phyloP scores from a whole-genome alignment of 2,888 invertebrate species.

The Microplitis deprimator region DNA sequence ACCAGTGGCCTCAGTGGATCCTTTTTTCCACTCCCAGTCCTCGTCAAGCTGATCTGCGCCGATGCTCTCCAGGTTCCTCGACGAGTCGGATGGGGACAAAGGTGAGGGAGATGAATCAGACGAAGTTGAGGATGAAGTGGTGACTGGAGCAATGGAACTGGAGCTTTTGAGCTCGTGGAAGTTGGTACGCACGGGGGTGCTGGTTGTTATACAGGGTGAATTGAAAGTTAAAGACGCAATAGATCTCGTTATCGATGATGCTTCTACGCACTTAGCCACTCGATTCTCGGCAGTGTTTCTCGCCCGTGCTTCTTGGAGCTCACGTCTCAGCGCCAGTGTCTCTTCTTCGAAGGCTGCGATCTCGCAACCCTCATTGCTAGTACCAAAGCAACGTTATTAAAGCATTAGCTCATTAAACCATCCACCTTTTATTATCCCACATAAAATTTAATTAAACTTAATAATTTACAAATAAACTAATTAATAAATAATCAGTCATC shows the following conservation, averaged over 20 bases:
- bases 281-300: constrained; percentile 62
- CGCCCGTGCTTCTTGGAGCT: constrained; percentile 68
- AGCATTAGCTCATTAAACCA: constrained; percentile 17
- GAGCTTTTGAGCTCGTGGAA: constrained; percentile 35
- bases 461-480: too few relatives aligned
- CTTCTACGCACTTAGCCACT: constrained; percentile 69
- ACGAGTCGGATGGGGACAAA: constrained; percentile 49
- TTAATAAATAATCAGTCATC: neutral
- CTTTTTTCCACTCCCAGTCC: constrained; percentile 45
- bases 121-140: constrained; percentile 39
- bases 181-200: constrained; percentile 68
- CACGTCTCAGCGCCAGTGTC: constrained; percentile 65
- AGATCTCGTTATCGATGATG: constrained; percentile 49
- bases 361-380: constrained; percentile 65
- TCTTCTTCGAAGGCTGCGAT: constrained; percentile 70
- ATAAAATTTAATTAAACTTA: neutral
- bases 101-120: constrained; percentile 39
- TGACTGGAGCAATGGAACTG: constrained; percentile 31
- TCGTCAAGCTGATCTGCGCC: constrained; percentile 42
- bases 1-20: constrained; percentile 1
- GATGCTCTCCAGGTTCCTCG: constrained; percentile 47
- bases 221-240: constrained; percentile 61
- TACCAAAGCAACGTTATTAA: constrained; percentile 41
- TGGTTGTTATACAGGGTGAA: constrained; percentile 63
- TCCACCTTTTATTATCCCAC: constrained; percentile 1